Evolutionary conservation across 2,797 vertebrate genomes (phyloP), one percentile per base, ranked within the genome.

Genomic region (Chaetodon trifasciatus): DNA sequence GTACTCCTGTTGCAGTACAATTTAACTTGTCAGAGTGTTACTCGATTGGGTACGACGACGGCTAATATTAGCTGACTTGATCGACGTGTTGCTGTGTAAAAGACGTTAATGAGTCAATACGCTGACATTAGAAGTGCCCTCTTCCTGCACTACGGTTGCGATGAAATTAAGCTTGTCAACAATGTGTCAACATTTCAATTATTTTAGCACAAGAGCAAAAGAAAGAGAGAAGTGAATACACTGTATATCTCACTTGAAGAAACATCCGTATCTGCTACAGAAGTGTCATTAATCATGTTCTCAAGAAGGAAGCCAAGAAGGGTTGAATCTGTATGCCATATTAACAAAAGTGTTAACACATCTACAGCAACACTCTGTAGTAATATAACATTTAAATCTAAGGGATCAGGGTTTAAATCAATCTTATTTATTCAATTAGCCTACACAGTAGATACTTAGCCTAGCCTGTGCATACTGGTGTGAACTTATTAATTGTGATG

Each of bases 281-380:
- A 9, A 66, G 17, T 56, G 74, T 42, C 66, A 69, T 64, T 71
- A n/a, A 70, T 81, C 61, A 74, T 28, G 44, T 21, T 79, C 46
- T 80, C 39, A 64, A 64, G 52, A 17, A 11, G 49, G 11, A 23
- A 63, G 47, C 49, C 21, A 12, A 49, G n/a, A 13, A 57, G 37
- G n/a, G 32, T 16, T 39, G 17, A 70, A 47, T 57, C 8, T 64
- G 60, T 19, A 5, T 32, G 23, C 7, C 39, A 6, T 10, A 23
- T 35, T 11, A 28, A 24, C 24, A 60, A 63, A 53, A 24, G 8
- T 46, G 37, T 55, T 57, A 52, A n/a, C 19, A 44, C 35, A 35
- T 63, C 44, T 52, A 44, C 3, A 65, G n/a, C 17, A 56, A 50
- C 49, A 53, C 3, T 17, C 2, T 21, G 52, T 6, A 3, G 3